Evolutionary conservation across 2,888 invertebrate genomes (phyloP), one percentile per base, ranked within the genome.

Genomic region (Scaptomyza reducta): DNA sequence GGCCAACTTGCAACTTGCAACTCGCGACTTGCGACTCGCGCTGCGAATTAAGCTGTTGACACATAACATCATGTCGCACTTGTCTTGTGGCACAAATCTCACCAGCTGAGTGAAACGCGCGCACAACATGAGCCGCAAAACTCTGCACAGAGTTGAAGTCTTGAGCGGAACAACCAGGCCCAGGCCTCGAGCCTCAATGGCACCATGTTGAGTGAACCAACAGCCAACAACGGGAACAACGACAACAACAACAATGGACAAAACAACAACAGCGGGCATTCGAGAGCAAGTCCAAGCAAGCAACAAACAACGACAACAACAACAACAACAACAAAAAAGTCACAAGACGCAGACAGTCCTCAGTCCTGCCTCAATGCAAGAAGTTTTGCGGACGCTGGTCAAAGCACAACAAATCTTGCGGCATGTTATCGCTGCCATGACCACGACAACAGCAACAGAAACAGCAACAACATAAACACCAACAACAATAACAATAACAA

Each of bases 1-100:
- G 14, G 13, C 33, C 6, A 31, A 31, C 40, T 40, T 56, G 41
- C 57, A 25, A 56, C 60, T 67, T 31, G 66, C 51, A 56, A 40
- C 33, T 41, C 42, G 73, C 77, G 41, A 33, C 58, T 59, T 42
- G 62, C 67, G 80, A 68, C 84, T 80, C 78, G 83, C 86, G 66
- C 82, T 82, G 82, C 85, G 90, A 90, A 91, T 91, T 91, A 90
- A 91, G 91, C 90, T 90, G 90, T 90, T 90, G 90, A 90, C 90
- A 90, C 90, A 90, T 89, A 90, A 90, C 90, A 90, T 90, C 90
- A 90, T 90, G 90, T 90, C 90, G 87, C 90, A 89, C 90, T 89
- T 89, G 89, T 89, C 87, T 86, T 45, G 64, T 84, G 84, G 84
- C 84, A 84, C 87, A 84, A 84, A 87, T 84, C 84, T 84, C 83